Evolutionary conservation across 2,113 vertebrate genomes (phyloP), one percentile per base, ranked within the genome.

Genomic region (Nycticebus coucang): DNA sequence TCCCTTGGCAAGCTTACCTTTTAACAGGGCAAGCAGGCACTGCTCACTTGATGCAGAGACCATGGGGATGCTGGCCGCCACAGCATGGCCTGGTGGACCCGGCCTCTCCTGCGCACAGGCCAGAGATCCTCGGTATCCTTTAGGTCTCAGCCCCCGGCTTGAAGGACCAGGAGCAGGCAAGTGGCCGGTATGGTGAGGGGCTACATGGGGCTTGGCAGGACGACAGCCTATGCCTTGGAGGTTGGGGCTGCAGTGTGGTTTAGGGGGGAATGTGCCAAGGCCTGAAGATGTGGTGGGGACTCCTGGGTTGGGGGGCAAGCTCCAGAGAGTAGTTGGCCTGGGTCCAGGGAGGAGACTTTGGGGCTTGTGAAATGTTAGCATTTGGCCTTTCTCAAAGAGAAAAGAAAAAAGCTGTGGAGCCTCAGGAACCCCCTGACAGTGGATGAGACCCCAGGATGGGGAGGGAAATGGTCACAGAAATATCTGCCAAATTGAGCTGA

Each of bases 11-110:
- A 19, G 68, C 21, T 64, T 2, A 0, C 35, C 30, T 82, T 72
- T 55, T 9, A 37, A 26, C 0, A 0, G 24, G 81, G 64, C 11
- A 14, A 4, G 4, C 4, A 19, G 24, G 24, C 30, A 0, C 7
- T 0, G 6, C 28, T 22, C 35, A 28, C 0, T 0, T 9, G 15
- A 19, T 28, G 33, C 78, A 55, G 41, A 50, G 21, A 45, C 41
- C 26, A 2, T 14, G 2, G 24, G 37, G 41, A 18, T 37, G 75
- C 19, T 24, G 53, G 9, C 33, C 19, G 11, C 26, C 45, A 13
- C 18, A n/a, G 19, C 45, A 50, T 50, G 21, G 78, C 28, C 33
- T 7, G 78, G 33, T 21, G 30, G 53, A 33, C 53, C 19, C 22
- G 5, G 53, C 33, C 5, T 2, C 2, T 13, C 71, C 75, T 35